Evolutionary conservation across 2,113 vertebrate species (phyloP).

Genomic region (Pseudonaja textilis): DNA sequence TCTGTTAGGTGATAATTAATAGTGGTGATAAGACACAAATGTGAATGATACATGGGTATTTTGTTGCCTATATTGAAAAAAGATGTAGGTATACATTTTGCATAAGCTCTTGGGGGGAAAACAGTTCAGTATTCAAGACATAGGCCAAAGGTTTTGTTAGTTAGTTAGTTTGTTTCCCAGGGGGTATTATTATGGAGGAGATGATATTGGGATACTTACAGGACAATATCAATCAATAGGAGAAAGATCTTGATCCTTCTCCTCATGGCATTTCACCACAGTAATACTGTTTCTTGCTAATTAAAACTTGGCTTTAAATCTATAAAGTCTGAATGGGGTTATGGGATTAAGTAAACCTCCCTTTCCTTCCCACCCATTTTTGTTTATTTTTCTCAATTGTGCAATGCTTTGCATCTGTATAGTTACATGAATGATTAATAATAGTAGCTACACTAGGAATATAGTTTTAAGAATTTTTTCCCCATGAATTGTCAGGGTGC

Average conservation of each 20-base stretch:
- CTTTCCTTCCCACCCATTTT: background rate
- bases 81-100: background rate
- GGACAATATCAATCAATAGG: background rate
- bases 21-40: background rate
- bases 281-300: background rate
- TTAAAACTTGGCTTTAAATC: background rate
- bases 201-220: background rate
- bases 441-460: background rate
- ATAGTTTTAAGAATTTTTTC: too few species aligned
- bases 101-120: background rate
- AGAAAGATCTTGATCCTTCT: background rate
- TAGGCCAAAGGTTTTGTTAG: background rate
- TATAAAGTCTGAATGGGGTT: background rate
- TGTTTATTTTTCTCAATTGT: background rate
- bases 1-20: background rate
- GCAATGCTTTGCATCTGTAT: background rate
- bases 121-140: background rate
- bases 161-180: background rate
- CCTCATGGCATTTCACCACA: background rate
- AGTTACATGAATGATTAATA: slow-evolving; percentile 1
- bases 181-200: background rate
- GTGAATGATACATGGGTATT: background rate
- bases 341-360: background rate
- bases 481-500: background rate
- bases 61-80: background rate